Evolutionary conservation across 2,888 invertebrate species (phyloP).

Genomic region (Sphaerophoria rueppellii): DNA sequence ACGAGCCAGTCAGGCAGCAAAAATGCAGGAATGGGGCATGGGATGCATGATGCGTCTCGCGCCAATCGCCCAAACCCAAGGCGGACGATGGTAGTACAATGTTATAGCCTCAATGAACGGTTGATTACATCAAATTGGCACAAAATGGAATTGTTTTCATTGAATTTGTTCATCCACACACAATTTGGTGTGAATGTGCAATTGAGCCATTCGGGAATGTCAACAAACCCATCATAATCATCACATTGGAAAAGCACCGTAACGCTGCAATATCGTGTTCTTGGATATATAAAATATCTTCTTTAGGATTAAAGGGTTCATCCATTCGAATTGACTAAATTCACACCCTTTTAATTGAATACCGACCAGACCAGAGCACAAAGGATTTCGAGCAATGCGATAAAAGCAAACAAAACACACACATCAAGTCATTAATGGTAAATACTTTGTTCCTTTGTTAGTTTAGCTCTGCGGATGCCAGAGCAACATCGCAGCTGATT

Average conservation of each 20-base stretch:
- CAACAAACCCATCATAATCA: slow-evolving; percentile 31
- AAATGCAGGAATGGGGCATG: background rate
- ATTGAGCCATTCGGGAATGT: background rate
- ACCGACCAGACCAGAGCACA: background rate
- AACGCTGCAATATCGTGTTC: too few species aligned
- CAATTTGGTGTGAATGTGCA: slow-evolving; percentile 10
- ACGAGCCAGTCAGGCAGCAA: background rate
- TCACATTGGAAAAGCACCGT: background rate
- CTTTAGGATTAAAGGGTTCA: background rate
- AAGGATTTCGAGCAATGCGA: slow-evolving; percentile 2
- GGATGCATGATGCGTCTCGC: slow-evolving; percentile 20
- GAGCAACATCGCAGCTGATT: slow-evolving; percentile 1
- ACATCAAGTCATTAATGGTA: slow-evolving; percentile 5
- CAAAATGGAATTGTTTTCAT: slow-evolving; percentile 30
- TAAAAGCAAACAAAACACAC: background rate
- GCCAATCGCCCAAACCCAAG: background rate
- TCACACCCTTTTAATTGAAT: slow-evolving; percentile 23
- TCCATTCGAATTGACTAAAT: background rate
- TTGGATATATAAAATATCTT: background rate
- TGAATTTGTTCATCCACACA: slow-evolving; percentile 1
- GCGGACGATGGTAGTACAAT: background rate
- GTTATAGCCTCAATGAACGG: background rate
- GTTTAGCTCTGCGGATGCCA: background rate
- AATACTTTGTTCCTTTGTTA: slow-evolving; percentile 27
- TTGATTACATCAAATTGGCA: slow-evolving; percentile 46